Conservation (phyloP, 2,888 invertebrate species). For the Sminthurides aquaticus region DNA sequence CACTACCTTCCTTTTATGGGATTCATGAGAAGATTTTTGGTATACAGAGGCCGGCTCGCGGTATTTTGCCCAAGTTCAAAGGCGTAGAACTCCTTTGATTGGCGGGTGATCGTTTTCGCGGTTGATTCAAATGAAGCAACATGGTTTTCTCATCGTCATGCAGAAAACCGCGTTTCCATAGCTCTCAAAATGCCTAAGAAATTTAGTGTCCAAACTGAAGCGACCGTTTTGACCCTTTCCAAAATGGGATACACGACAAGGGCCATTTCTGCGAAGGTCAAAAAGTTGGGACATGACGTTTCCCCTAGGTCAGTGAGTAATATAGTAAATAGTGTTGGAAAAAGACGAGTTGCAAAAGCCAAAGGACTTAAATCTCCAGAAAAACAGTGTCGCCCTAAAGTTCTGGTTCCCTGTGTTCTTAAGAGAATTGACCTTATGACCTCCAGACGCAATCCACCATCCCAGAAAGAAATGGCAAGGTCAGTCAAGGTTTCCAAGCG, state of each 20-base stretch:
- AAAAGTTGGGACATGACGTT: not conserved
- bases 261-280: not conserved
- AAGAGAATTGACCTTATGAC: conserved; percentile 2
- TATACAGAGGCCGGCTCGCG: too few relatives aligned
- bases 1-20: too few relatives aligned
- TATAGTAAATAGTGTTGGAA: not conserved
- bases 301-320: not conserved
- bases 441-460: conserved; percentile 4
- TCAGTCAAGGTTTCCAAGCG: not conserved
- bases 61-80: too few relatives aligned
- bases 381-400: not conserved
- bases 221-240: not conserved
- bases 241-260: not conserved
- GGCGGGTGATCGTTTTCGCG: too few relatives aligned
- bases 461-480: conserved; percentile 10
- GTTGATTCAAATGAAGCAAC: too few relatives aligned
- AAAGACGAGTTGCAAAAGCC: not conserved
- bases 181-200: not conserved
- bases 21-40: too few relatives aligned
- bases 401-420: not conserved
- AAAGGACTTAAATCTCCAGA: not conserved
- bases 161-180: too few relatives aligned
- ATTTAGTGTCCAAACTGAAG: not conserved
- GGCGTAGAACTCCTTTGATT: too few relatives aligned
- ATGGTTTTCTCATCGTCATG: too few relatives aligned